Percentiles rank a stretch among this genome's conserved stretches.
These are phyloP conservation scores for Adineta ricciae DNA, from an alignment of 2,888 invertebrate species.

Conservation along the genomic window DNA sequence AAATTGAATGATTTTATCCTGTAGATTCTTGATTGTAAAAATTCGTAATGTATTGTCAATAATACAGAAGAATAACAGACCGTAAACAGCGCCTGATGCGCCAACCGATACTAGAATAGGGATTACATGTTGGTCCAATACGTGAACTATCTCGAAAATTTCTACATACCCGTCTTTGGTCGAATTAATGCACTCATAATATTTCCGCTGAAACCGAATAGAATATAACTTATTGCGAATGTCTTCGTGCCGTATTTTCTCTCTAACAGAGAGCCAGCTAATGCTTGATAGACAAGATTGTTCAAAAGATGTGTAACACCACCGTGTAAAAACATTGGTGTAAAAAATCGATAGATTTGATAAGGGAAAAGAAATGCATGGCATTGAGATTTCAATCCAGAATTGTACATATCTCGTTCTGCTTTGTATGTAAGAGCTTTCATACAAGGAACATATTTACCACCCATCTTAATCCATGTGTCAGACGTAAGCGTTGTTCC, in stretches of 20 bases:
- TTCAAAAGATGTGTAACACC: neutral
- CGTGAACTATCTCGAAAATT: no score
- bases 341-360: conserved; percentile 12
- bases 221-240: neutral
- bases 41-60: neutral
- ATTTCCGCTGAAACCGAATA: conserved; percentile 7
- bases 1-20: neutral
- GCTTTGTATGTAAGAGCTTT: neutral
- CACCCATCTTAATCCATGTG: neutral
- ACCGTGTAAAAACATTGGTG: neutral
- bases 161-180: neutral
- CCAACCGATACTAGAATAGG: neutral
- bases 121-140: no score
- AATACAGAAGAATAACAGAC: neutral
- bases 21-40: neutral
- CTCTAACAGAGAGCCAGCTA: neutral
- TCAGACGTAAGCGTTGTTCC: neutral
- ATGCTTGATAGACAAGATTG: neutral
- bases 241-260: neutral
- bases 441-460: neutral
- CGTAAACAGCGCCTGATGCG: neutral
- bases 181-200: neutral
- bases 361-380: neutral
- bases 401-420: neutral
- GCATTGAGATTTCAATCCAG: neutral